Evolutionary conservation across 2,888 invertebrate species (phyloP), one percentile per base, ranked within the genome.

Genomic region (Tenthredo notha): DNA sequence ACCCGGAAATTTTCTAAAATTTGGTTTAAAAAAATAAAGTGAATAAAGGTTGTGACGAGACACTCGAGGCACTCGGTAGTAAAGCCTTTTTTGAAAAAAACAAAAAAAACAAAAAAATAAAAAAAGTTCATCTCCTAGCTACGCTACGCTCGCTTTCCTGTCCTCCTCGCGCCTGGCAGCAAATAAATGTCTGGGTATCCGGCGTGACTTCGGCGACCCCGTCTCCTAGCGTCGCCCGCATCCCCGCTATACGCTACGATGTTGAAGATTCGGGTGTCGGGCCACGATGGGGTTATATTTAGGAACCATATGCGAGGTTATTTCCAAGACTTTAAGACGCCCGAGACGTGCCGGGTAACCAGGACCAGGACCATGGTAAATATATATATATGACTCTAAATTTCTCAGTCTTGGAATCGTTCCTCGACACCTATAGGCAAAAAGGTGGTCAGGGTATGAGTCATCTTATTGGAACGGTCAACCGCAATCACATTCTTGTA

Each of bases 251-350:
- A 43, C 50, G 21, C 37, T 21, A 33, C 80, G 83, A 83, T 83
- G 83, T 70, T 25, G 83, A 83, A 83, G 83, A 83, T 83, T 83
- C 70, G 83, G 83, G 65, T 83, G 83, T 83, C 83, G 83, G 83
- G 43, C 65, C 40, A 40, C 65, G 83, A 83, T 83, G 88, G 89
- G 92, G 92, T 93, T 93, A 93, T 93, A 93, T 93, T 92, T 88
- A 92, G 91, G 91, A 88, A 90, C 92, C 93, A 93, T 92, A 93
- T 93, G 93, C 90, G 92, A 90, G 89, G 92, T 92, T 93, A 93
- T 93, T 93, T 93, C 92, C 91, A 92, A 83, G n/a, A 83, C 65
- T 25, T 21, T 37, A 50, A 80, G 61, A 61, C 47, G 70, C 47
- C 37, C 18, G 29, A 70, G 67, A 67, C 47, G 83, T 29, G 50